Conservation (phyloP, 2,113 vertebrate genomes). For the Paralichthys olivaceus region DNA sequence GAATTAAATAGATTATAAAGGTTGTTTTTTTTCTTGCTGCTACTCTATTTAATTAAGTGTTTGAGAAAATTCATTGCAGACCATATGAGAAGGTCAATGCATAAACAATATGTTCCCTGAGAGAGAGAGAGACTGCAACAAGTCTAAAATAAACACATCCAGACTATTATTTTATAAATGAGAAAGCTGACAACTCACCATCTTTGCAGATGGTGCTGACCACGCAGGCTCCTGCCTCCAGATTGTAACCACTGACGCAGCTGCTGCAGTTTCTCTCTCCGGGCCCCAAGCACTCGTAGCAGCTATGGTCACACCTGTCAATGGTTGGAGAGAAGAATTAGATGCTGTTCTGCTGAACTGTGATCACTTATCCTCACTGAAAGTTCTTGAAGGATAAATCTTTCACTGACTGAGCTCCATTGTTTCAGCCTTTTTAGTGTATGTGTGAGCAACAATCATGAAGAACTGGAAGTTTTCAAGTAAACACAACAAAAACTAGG, state of each 20-base stretch:
- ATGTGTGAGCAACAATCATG: not conserved
- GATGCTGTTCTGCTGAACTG: not conserved
- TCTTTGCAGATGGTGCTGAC: constrained; percentile 98
- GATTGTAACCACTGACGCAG: constrained; percentile 92
- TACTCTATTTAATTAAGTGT: not conserved
- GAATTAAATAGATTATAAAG: not conserved
- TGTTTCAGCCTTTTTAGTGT: not conserved
- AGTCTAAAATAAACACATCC: constrained; percentile 16
- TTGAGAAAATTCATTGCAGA: not conserved
- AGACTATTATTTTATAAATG: constrained; percentile 11
- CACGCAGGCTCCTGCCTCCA: constrained; percentile 91
- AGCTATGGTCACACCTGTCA: constrained; percentile 92
- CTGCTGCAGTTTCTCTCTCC: constrained; percentile 95
- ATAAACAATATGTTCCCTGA: not conserved
- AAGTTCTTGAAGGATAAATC: not conserved
- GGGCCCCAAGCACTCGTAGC: constrained; percentile 90
- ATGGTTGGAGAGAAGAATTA: constrained; percentile 24
- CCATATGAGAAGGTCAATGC: not conserved
- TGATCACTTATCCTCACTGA: not conserved
- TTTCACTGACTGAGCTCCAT: not conserved
- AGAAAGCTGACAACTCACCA: constrained; percentile 90
- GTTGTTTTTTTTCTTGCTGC: not conserved
- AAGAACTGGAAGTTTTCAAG: not conserved
- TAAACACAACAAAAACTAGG: not conserved
- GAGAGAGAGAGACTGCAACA: constrained; percentile 1